A percentile compares a stretch with the other conserved stretches of the same genome.
These are phyloP conservation scores for Tringa solitaria DNA, from an alignment of 2,113 vertebrate species.

Conservation along the genomic window DNA sequence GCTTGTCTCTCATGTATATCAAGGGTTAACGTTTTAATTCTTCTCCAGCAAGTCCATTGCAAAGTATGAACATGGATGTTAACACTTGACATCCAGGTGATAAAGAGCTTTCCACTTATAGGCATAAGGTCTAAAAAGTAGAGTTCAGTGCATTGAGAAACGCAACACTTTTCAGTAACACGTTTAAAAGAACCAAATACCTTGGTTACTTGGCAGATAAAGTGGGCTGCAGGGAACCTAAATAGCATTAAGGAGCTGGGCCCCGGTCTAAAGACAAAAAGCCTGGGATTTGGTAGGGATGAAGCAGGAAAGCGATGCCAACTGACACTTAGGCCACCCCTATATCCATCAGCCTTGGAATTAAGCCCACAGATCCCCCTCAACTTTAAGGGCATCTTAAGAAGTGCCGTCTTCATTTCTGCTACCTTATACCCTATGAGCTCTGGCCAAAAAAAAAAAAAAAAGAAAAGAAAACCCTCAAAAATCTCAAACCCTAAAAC, in stretches of 20 bases:
- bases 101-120: not conserved
- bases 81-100: not conserved
- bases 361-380: not conserved
- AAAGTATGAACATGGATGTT: fast-evolving
- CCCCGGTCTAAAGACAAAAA: not conserved
- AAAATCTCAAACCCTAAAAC: not conserved
- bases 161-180: not conserved
- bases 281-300: not conserved
- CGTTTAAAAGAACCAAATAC: not conserved
- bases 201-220: not conserved
- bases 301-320: not conserved
- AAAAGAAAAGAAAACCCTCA: not conserved
- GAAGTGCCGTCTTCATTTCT: not conserved
- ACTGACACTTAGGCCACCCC: not conserved
- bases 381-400: not conserved
- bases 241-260: not conserved
- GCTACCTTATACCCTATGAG: not conserved
- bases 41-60: not conserved
- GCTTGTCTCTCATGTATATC: not conserved
- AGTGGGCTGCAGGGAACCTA: not conserved
- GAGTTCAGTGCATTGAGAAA: not conserved
- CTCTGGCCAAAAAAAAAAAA: not conserved
- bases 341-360: not conserved
- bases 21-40: not conserved
- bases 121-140: not conserved